Base-by-base conservation (phyloP, 1,140 invertebrate genomes). In the Drosophila eugracilis region DNA sequence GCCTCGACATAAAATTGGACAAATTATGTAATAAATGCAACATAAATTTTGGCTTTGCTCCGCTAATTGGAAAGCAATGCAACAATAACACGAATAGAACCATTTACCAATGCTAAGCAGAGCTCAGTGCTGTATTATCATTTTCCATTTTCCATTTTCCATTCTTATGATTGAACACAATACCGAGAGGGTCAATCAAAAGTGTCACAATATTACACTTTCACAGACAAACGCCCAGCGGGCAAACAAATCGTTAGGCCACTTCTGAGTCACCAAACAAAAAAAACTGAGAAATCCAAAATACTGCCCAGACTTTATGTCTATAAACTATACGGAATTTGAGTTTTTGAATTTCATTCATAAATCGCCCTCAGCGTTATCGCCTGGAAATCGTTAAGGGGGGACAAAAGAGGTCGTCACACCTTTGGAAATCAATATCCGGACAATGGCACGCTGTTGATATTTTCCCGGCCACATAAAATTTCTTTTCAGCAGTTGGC, bases 181-280 rank as follows among this genome's bases (percentile, higher is more conserved):
- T n/a, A n/a, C n/a, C 1, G 17, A 19, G 44, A 57, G 41, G 14
- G 48, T 84, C 88, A 90, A 90, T 88, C 78, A 90, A 90, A 90
- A 78, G 88, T 90, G 88, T 90, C 88, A 90, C 88, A 90, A 90
- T 90, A 90, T 90, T 90, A 90, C 88, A 90, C 88, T 84, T 88
- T 90, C 62, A 81, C 57, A 63, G 70, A 59, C 69, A 76, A 71
- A 83, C 58, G 75, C 59, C 37, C 60, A 37, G 69, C 67, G 55
- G 57, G 60, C 49, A 75, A 76, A 70, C 79, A 89, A 89, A 84
- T 88, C 85, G 78, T 75, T 78, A 39, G 48, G 42, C 28, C 7
- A 6, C 30, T 28, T 57, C 50, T 83, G 74, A 83, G 37, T 81
- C 78, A 83, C 26, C 17, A 24, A 17, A 62, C 49, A 77, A 75